Evolutionary conservation across 2,113 vertebrate species (phyloP), one percentile per base, ranked within the genome.

Genomic region (Orientallactaga bullata): DNA sequence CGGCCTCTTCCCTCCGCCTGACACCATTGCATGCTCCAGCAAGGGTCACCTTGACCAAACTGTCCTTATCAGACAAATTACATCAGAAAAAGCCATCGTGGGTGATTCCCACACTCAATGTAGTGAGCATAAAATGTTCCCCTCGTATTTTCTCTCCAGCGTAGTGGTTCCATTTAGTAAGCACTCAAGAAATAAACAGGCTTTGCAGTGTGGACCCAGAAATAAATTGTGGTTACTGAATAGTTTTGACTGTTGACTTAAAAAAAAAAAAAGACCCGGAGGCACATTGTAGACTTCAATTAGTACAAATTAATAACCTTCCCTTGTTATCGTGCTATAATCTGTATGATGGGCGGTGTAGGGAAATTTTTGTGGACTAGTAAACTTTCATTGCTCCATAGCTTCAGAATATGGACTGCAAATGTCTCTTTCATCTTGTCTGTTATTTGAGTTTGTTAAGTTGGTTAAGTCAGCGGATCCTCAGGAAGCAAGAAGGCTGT

Each of bases 401-500:
- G 65, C 86, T 92, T 68, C 84, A 84, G 76, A 89, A 83, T 68
- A 71, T 85, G 92, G 63, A 32, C 86, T 91, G 89, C 42, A 79
- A 86, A 85, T 68, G 47, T 65, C 92, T 96, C 80, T 83, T 95
- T 69, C 73, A 15, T 82, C 39, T 87, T 16, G 68, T 91, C 89
- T 94, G 80, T 90, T 76, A 91, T 82, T 94, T 89, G 93, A 81
- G 58, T 93, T 73, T 88, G 89, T 91, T 89, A 71, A 83, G 61
- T 92, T 94, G 91, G 88, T 92, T 86, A 93, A 94, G 73, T 94
- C 91, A 68, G 2, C 81, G 87, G 39, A 66, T 94, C 63, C 55
- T 90, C 47, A 82, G 85, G 96, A 95, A 97, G 91, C 82, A 90
- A 91, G 89, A 80, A 93, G 42, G 80, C 93, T 90, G 86, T 95